Base-by-base conservation (phyloP, 1,140 invertebrate species). In the Ceratosolen fusciceps region DNA sequence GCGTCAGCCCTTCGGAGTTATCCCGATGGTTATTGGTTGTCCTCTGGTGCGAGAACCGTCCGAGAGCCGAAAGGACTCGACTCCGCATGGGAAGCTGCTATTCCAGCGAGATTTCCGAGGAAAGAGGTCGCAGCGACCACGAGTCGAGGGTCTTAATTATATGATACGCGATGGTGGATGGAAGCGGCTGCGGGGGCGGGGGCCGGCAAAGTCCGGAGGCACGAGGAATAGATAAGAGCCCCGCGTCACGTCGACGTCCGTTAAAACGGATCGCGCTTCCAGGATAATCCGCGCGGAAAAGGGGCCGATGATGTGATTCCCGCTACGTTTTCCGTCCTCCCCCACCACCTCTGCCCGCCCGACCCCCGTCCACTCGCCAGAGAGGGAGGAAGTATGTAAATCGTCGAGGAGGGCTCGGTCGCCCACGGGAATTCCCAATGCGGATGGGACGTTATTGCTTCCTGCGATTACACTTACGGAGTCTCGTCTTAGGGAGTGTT, bases 331-430 rank as follows among this genome's bases (percentile, higher is more conserved):
- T 26, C 29, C 60, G 8, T 34, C 24, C 29, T 29, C n/a, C 24
- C 8, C 56, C n/a, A 2, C 49, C 49, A 3, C 49, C 49, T 21
- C 19, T 2, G 5, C 10, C 19, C 10, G 2, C 10, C 14, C 2
- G 5, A 21, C 19, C 49, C 49, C 2, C 19, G 19, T 2, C 10
- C 49, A 52, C 29, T 0, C 19, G 34, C 19, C 19, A 49, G 3
- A 26, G 47, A 21, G 31, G 49, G 62, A 67, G 62, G 74, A 76
- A 76, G 47, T 68, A 76, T 76, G 74, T 62, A 76, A 76, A 68
- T 68, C 68, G 74, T 21, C 74, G 21, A 65, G 29, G n/a, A n/a
- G n/a, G n/a, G n/a, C n/a, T n/a, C n/a, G n/a, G n/a, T n/a, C n/a
- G n/a, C n/a, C n/a, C n/a, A n/a, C n/a, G n/a, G n/a, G n/a, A n/a